These are phyloP conservation scores for Drosophila demipolita DNA, from an alignment of 2,888 invertebrate species.

Conservation along the genomic window DNA sequence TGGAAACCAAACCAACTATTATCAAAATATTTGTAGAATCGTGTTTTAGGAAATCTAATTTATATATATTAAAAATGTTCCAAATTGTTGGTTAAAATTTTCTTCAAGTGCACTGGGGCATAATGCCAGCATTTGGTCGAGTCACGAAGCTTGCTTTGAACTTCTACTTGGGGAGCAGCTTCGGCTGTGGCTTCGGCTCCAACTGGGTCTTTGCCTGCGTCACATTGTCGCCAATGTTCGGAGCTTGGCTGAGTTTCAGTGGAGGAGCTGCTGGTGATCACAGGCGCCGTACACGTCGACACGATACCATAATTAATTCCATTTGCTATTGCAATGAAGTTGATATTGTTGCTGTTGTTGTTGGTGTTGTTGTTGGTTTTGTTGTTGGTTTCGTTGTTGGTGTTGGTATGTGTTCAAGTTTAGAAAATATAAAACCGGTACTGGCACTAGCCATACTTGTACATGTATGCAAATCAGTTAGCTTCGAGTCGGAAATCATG, in stretches of 20 bases:
- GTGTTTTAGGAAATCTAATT: background rate
- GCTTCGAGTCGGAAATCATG: constrained; percentile 74
- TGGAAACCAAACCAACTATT: background rate
- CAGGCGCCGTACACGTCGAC: constrained; percentile 57
- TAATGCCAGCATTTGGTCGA: constrained; percentile 59
- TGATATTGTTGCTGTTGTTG: constrained; percentile 37
- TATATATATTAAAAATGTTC: background rate
- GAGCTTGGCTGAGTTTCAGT: constrained; percentile 4
- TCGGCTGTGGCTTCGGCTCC: constrained; percentile 16
- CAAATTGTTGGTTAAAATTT: background rate
- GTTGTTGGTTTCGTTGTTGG: constrained; percentile 4
- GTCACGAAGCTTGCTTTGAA: constrained; percentile 59
- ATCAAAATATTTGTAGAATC: background rate
- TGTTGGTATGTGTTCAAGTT: constrained; percentile 64
- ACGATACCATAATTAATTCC: constrained; percentile 68
- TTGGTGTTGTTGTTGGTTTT: background rate
- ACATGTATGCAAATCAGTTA: constrained; percentile 75
- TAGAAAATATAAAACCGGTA: constrained; percentile 75
- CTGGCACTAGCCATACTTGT: constrained; percentile 75
- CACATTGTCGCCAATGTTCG: constrained; percentile 37
- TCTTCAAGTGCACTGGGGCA: constrained; percentile 15
- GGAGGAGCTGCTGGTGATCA: constrained; percentile 38
- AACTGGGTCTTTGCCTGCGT: constrained; percentile 15
- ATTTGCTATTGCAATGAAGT: constrained; percentile 55
- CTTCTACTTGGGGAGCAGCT: constrained; percentile 24